Evolutionary conservation across 2,797 vertebrate genomes (phyloP), one percentile per base, ranked within the genome.

Genomic region (Botia almorhae): DNA sequence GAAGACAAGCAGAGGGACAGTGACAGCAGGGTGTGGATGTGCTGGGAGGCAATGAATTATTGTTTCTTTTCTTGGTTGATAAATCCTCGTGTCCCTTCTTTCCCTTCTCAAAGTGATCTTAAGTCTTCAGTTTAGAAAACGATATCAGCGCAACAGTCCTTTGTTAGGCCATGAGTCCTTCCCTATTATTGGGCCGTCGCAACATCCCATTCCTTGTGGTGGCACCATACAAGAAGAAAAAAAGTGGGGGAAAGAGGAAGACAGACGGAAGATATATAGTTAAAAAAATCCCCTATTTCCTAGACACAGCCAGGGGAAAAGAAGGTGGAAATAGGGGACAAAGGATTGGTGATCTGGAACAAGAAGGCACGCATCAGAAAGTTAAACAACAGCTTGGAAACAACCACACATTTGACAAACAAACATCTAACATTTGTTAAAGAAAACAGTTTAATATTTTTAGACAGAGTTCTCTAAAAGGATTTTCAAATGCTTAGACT

Each of bases 151-250:
- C 88, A 91, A 90, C 91, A 85, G 91, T 90, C 91, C 87, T 82
- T 51, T 64, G 48, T 77, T 82, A 86, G 89, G 90, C 89, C 88
- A 85, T 80, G 88, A 87, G 88, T 92, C 91, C 91, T 85, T 92
- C 89, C 88, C 33, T 81, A 88, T 50, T 74, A 90, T 76, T 82
- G 80, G 80, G 89, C 87, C 83, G 81, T 90, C 87, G 72, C 82
- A 88, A 85, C 17, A 7, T 85, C 83, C 87, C 87, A 86, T 86
- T 92, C 88, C 90, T 87, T 81, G 85, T 87, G 91, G 91, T 87
- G 91, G 90, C 88, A 82, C 87, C 87, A 93, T 91, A 85, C 84
- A 74, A 86, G 87, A 80, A 78, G 88, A 88, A 81, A 88, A 26
- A 84, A 80, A 76, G 87, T 82, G 90, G 76, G 75, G 46, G 81